Base-by-base conservation (phyloP, 2,113 vertebrate genomes). In the Cariama cristata region DNA sequence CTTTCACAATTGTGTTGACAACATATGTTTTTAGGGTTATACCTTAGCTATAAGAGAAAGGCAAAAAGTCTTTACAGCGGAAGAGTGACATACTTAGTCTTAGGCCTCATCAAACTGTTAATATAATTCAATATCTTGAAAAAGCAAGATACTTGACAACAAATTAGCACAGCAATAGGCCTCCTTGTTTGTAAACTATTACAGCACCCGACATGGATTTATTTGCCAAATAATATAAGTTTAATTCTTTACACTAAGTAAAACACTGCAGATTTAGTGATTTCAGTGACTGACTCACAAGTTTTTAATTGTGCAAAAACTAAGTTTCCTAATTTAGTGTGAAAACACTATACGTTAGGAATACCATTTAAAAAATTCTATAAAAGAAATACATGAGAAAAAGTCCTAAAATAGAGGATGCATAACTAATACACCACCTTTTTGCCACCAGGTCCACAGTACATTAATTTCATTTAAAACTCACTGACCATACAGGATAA, bases 381-480 rank as follows among this genome's bases (percentile, higher is more conserved):
- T 56, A 19, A 52, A 88, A 30, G 60, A 86, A 91, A 96, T 82
- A 82, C 32, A 93, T 91, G 95, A 97, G 94, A 93, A 94, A 88
- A 96, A 94, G 81, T 91, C 86, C 91, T 97, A 95, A 95, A 97
- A 96, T 64, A 96, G 96, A 87, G 97, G 98, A 98, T 98, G 97
- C 98, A 98, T 98, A 98, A 98, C 99, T 99, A 99, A 99, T 99
- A 99, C 93, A 98, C 98, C 99, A 98, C 98, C 98, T 98, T 98
- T 98, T 98, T 98, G 98, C 98, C 98, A 98, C 97, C 97, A 86
- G 96, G 98, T 98, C 98, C 98, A 99, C 99, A 99, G 99, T 99
- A 99, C 99, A 99, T 99, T 99, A 99, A 99, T 99, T 99, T 99
- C 99, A 99, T 99, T 99, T 99, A 99, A 99, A 99, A 99, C 97